A percentile compares a stretch with the other conserved stretches of the same genome.
phyloP scores from a whole-genome alignment of 2,797 vertebrate genomes.

The Bufotes viridis region DNA sequence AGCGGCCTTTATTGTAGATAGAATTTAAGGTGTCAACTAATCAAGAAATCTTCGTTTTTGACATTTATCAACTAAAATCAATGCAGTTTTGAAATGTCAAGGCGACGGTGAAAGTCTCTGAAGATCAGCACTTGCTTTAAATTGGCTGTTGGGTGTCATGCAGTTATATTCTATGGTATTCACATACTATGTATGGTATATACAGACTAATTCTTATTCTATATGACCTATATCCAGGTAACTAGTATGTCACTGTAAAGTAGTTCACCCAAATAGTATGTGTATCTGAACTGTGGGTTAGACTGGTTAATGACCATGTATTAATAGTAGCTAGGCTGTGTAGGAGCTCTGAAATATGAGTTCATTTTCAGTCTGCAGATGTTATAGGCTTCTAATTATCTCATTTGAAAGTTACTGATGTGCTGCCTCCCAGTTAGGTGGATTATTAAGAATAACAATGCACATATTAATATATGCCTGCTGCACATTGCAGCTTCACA shows the following conservation, averaged over 20 bases:
- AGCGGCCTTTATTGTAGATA: neutral
- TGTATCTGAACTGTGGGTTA: neutral
- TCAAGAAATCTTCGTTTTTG: neutral
- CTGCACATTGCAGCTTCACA: neutral
- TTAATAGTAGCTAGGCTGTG: neutral
- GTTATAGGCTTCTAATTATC: neutral
- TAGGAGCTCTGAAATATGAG: neutral
- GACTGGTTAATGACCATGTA: neutral
- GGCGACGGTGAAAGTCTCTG: neutral
- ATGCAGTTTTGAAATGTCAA: neutral
- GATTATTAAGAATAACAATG: neutral
- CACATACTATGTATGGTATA: neutral
- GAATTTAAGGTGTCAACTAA: neutral
- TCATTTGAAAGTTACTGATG: neutral
- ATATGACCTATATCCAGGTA: neutral
- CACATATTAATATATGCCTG: constrained; percentile 14
- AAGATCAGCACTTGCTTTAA: neutral
- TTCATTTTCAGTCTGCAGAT: neutral
- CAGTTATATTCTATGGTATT: neutral
- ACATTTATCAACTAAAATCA: constrained; percentile 11
- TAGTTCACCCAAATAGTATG: neutral
- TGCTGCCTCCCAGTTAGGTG: neutral
- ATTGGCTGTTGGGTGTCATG: neutral
- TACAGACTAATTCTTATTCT: neutral
- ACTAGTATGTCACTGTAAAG: neutral